These are phyloP conservation scores for Eciton burchellii DNA, from an alignment of 1,140 invertebrate species.

Conservation along the genomic window DNA sequence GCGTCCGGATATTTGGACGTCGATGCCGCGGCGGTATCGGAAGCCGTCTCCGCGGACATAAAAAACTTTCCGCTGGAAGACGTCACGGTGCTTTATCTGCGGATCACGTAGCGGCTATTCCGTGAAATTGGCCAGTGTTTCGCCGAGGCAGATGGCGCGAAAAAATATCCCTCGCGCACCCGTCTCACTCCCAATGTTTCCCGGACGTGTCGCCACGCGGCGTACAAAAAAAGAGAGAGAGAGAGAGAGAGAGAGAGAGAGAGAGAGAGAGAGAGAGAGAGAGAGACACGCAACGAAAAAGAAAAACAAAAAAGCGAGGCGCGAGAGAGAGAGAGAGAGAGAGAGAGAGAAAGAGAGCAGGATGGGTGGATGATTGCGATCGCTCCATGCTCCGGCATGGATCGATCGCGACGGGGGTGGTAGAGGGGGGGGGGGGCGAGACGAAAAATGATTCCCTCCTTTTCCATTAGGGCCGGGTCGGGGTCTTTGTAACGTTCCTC, in stretches of 20 bases:
- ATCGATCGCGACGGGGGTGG: conserved; percentile 25
- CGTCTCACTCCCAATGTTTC: conserved; percentile 54
- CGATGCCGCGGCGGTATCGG: conserved; percentile 36
- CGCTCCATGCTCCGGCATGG: conserved; percentile 14
- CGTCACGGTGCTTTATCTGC: conserved; percentile 59
- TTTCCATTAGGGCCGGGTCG: conserved; percentile 20
- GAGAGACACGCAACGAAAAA: too few relatives aligned
- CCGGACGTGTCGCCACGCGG: conserved; percentile 49
- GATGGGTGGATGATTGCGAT: too few relatives aligned
- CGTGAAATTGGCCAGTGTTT: conserved; percentile 60
- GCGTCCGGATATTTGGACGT: conserved; percentile 47
- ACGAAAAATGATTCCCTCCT: conserved; percentile 50
- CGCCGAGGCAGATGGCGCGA: conserved; percentile 46
- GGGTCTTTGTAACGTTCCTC: background rate
- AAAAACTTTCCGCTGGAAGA: conserved; percentile 48
- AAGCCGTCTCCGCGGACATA: conserved; percentile 42
- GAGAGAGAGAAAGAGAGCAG: too few relatives aligned
- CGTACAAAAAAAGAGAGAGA: conserved; percentile 32
- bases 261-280: conserved; percentile 1
- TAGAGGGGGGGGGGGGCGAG: conserved; percentile 8
- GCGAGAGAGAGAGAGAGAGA: background rate
- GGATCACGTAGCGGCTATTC: conserved; percentile 62
- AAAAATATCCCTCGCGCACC: conserved; percentile 63
- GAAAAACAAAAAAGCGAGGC: too few relatives aligned
- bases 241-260: too few relatives aligned